phyloP scores from a whole-genome alignment of 1,140 invertebrate species.

The Battus philenor region DNA sequence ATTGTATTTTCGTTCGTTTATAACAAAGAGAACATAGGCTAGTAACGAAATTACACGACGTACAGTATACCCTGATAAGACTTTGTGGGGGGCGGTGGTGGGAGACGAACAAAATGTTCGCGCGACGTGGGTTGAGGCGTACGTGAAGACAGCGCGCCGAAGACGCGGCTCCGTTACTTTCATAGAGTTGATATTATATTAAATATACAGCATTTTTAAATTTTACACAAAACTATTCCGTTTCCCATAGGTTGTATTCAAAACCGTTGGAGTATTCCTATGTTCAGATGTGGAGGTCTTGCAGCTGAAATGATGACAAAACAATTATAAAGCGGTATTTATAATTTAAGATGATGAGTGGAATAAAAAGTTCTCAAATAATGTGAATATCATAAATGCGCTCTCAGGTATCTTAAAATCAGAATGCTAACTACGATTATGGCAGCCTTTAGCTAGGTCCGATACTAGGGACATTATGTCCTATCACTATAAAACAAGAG shows the following conservation, averaged over 20 bases:
- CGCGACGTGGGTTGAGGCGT: slow-evolving; percentile 41
- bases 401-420: too few species aligned
- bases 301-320: too few species aligned
- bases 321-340: not conserved
- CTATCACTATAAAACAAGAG: too few species aligned
- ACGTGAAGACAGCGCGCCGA: slow-evolving; percentile 65
- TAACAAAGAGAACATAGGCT: slow-evolving; percentile 14
- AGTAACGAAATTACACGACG: slow-evolving; percentile 26
- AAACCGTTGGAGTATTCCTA: too few species aligned
- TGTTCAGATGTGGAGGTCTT: too few species aligned
- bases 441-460: too few species aligned
- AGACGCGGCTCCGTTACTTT: slow-evolving; percentile 41
- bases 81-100: slow-evolving; percentile 25
- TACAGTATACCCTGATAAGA: slow-evolving; percentile 41
- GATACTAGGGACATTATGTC: too few species aligned
- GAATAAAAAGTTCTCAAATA: not conserved
- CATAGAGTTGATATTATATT: slow-evolving; percentile 35
- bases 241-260: too few species aligned
- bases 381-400: too few species aligned
- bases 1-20: too few species aligned
- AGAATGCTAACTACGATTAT: too few species aligned
- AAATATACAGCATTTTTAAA: not conserved
- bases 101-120: slow-evolving; percentile 45
- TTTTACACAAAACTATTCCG: too few species aligned
- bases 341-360: not conserved